phyloP scores from a whole-genome alignment of 2,113 vertebrate species.

The Campylomormyrus numenius region DNA sequence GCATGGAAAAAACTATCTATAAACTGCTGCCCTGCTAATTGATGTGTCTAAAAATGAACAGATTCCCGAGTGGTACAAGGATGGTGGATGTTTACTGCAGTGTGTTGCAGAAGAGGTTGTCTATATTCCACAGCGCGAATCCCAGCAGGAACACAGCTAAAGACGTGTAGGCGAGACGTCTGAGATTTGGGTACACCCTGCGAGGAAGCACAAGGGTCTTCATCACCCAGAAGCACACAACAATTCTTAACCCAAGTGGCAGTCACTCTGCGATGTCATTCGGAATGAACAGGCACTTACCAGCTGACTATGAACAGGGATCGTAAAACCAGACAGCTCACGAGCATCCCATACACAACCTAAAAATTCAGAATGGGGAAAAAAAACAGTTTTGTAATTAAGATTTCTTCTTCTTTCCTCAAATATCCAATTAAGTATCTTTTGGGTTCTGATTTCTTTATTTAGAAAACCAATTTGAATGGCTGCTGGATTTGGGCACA shows the following conservation, averaged over 20 bases:
- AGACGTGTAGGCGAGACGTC: constrained; percentile 81
- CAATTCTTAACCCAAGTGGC: not conserved
- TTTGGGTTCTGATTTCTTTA: not conserved
- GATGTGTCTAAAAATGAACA: not conserved
- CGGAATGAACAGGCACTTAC: constrained; percentile 59
- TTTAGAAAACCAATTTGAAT: not conserved
- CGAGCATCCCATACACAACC: constrained; percentile 93
- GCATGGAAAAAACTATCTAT: not conserved
- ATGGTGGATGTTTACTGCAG: constrained; percentile 64
- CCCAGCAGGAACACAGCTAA: constrained; percentile 86
- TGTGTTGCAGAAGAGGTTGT: constrained; percentile 89
- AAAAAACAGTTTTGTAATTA: not conserved
- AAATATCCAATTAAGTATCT: not conserved
- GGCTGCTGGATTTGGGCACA: not conserved
- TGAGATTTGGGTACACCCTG: constrained; percentile 94
- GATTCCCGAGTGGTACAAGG: not conserved
- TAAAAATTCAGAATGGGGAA: constrained; percentile 39
- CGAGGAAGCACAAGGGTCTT: not conserved
- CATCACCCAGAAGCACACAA: not conserved
- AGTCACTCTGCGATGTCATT: not conserved
- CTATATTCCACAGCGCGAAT: constrained; percentile 93
- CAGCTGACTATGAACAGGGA: constrained; percentile 94
- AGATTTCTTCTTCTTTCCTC: not conserved
- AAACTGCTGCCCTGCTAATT: not conserved
- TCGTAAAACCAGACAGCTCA: constrained; percentile 80